Base-by-base conservation (phyloP, 2,888 invertebrate species). In the Acrobasis consociella region DNA sequence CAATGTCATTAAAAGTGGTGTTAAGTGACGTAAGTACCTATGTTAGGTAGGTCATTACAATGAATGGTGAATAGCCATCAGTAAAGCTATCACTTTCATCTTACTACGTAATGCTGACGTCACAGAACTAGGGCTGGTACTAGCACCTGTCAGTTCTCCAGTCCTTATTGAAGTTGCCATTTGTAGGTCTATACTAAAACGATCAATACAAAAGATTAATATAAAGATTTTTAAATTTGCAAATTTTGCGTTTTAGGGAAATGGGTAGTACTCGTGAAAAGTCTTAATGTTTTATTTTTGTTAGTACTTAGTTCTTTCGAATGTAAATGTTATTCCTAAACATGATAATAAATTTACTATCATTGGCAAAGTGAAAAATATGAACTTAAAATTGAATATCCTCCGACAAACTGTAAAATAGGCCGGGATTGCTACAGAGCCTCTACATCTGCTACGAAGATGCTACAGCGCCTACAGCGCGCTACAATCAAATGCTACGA, bases 21-120 rank as follows among this genome's bases (percentile, higher is more conserved):
- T 55, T n/a, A 55, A 15, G 58, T 67, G 39, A 42, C 53, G 49
- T 65, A 37, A 56, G 56, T 9, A 52, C 13, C 52, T 56, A 42
- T 42, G 42, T 56, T 16, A 56, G 42, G 61, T 50, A 55, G 52
- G 39, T 56, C 51, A 58, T 53, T 53, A 60, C 31, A 53, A 58
- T 49, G 22, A 61, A 55, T 53, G 49, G 55, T 58, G 22, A 62
- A 13, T 62, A 55, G 49, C 49, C 37, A 55, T 55, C 15, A 49
- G 31, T 17, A 49, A 55, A 61, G 68, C 76, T 81, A 77, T 86
- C 82, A 81, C 86, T 84, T 86, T 85, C 83, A 80, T 83, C 78
- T 76, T 66, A 63, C 65, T 70, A 49, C 53, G 46, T 53, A 53
- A 53, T 53, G 49, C 53, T 15, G 22, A 55, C 53, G 62, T 55